Evolutionary conservation across 1,140 invertebrate species (phyloP), one percentile per base, ranked within the genome.

Genomic region (Scylla paramamosain): DNA sequence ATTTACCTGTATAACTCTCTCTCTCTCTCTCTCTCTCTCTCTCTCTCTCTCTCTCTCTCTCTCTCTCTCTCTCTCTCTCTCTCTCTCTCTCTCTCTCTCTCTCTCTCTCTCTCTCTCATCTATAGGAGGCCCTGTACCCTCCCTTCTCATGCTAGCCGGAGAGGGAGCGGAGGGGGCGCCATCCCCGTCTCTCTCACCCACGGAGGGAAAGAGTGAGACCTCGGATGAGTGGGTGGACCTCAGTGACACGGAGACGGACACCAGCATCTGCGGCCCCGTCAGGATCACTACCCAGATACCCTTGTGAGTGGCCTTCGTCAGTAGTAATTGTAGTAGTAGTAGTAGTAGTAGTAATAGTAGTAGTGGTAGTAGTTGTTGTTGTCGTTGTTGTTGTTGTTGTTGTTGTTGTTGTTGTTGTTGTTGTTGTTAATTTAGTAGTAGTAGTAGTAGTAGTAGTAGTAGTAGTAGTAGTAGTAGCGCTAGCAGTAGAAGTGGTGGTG

Each of bases 191-290:
- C 95, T 95, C 29, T 90, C 96, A 14, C 96, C 96, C 29, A 95
- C 95, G 6, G 96, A 96, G 86, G 91, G 96, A 7, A 95, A 95
- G 45, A 96, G 96, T 90, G 96, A 96, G 91, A 96, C 96, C 31
- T 96, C 96, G 12, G 96, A 96, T 86, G 96, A 96, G 91, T 96
- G 96, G 96, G 93, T 96, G 48, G 96, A 96, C 86, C 91, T 96
- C 59, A 96, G 96, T 82, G 96, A 96, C 88, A 93, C 95, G 0
- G 96, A 96, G 94, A 96, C 95, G 45, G 95, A 96, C 92, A 93
- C 87, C 20, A 93, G 92, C 67, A 90, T 59, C 10, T 83, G 94
- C 14, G 52, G n/a, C 25, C 95, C 95, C 91, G 91, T 94, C 59
- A 94, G 77, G 29, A 87, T 95, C 83, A 94, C 93, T 25, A 95